Percentiles rank a stretch among this genome's conserved stretches.
Evolutionary conservation across 2,113 vertebrate species (phyloP).

Genomic region (Eudyptes chrysolophus): DNA sequence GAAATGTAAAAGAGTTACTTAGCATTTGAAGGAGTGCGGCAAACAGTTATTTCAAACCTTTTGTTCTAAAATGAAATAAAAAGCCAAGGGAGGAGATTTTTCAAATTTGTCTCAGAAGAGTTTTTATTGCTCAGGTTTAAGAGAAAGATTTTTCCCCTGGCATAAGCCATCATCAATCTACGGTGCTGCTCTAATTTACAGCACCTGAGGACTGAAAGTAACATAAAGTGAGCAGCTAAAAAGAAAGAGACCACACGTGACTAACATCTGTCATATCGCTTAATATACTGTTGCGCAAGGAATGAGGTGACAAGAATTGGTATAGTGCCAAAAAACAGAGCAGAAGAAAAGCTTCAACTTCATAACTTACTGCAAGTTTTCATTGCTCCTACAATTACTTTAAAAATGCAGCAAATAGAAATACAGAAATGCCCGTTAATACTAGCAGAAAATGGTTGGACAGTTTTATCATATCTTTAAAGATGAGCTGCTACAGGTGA

Average conservation of each 20-base stretch:
- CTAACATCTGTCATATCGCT: background rate
- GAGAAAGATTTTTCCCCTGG: background rate
- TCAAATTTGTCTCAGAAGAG: constrained; percentile 48
- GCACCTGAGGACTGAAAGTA: constrained; percentile 42
- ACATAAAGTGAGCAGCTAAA: constrained; percentile 30
- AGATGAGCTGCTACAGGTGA: background rate
- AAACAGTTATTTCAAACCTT: constrained; percentile 59
- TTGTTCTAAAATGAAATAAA: constrained; percentile 62
- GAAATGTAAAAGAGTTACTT: constrained; percentile 41
- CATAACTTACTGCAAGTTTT: background rate
- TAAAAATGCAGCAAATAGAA: background rate
- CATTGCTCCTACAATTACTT: background rate
- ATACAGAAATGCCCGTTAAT: background rate
- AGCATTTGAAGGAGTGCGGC: constrained; percentile 42
- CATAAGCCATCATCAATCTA: constrained; percentile 9
- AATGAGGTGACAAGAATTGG: constrained; percentile 1
- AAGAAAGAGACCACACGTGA: constrained; percentile 31
- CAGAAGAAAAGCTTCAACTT: background rate
- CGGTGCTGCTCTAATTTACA: constrained; percentile 38
- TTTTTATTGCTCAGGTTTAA: constrained; percentile 16
- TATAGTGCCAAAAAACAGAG: background rate
- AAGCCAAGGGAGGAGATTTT: constrained; percentile 20
- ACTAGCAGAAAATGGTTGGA: background rate
- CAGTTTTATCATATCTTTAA: background rate
- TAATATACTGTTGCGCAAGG: background rate